A percentile compares a stretch with the other conserved stretches of the same genome.
Conservation (phyloP, 2,113 vertebrate genomes). For the Nesoenas mayeri region DNA sequence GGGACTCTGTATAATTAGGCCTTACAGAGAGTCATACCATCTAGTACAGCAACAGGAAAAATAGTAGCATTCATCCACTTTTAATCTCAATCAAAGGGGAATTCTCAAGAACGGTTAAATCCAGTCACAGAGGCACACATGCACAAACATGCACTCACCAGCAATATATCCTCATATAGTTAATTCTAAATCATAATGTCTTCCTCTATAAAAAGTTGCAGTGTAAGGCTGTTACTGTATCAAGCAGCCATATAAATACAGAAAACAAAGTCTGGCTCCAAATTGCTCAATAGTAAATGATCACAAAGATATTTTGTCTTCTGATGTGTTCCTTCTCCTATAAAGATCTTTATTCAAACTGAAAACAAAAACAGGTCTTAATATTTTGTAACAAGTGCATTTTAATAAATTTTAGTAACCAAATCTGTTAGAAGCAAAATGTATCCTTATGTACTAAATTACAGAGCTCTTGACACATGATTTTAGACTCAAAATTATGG, state of each 20-base stretch:
- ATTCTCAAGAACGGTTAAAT: neutral
- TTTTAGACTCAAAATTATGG: neutral
- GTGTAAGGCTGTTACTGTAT: neutral
- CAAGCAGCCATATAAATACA: neutral
- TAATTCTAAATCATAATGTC: neutral
- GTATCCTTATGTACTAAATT: neutral
- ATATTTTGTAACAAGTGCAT: neutral
- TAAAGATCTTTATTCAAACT: neutral
- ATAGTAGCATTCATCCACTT: neutral
- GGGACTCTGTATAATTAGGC: neutral
- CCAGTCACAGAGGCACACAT: neutral
- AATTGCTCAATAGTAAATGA: neutral
- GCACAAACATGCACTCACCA: rapidly evolving
- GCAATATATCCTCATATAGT: neutral
- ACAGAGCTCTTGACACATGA: neutral
- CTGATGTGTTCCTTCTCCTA: neutral
- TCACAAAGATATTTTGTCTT: neutral
- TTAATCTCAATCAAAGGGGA: neutral
- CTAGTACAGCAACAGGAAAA: neutral
- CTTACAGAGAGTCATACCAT: neutral
- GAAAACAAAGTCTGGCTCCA: neutral
- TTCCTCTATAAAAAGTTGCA: neutral
- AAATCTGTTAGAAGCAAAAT: neutral
- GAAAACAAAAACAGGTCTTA: neutral
- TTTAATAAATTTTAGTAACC: neutral